Conservation (phyloP, 2,888 invertebrate genomes). For the Molanna angustata region DNA sequence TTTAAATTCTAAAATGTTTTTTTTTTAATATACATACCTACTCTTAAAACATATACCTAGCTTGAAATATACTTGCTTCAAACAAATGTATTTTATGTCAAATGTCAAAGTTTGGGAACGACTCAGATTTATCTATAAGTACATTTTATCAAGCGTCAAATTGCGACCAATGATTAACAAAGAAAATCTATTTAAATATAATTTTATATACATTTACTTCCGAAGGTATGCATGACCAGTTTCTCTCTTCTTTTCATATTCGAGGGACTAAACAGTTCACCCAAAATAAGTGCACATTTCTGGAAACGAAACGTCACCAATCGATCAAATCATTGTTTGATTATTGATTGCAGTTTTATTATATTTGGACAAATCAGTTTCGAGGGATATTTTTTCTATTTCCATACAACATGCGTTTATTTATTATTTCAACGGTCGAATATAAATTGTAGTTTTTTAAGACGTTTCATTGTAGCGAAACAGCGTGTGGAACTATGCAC, state of each 20-base stretch:
- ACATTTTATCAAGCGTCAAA: too few relatives aligned
- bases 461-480: slow-evolving; percentile 6
- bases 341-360: slow-evolving; percentile 29
- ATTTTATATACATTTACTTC: too few relatives aligned
- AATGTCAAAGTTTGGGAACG: too few relatives aligned
- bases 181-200: slow-evolving; percentile 15
- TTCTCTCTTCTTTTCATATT: too few relatives aligned
- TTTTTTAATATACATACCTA: too few relatives aligned
- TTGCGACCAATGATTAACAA: slow-evolving; percentile 18
- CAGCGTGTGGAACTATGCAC: slow-evolving; percentile 8
- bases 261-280: too few relatives aligned
- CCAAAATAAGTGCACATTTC: too few relatives aligned
- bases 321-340: slow-evolving; percentile 29
- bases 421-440: slow-evolving; percentile 18
- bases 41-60: too few relatives aligned
- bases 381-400: slow-evolving; percentile 16
- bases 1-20: too few relatives aligned
- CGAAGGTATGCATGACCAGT: slow-evolving; percentile 17
- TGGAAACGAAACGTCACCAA: slow-evolving; percentile 23
- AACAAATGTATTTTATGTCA: too few relatives aligned
- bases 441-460: not conserved
- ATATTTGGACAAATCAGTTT: slow-evolving; percentile 30
- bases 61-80: too few relatives aligned
- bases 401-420: not conserved
- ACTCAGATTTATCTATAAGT: too few relatives aligned